Percentiles rank a stretch among this genome's conserved stretches.
Conservation (phyloP, 2,888 invertebrate species). For the Celastrina argiolus region DNA sequence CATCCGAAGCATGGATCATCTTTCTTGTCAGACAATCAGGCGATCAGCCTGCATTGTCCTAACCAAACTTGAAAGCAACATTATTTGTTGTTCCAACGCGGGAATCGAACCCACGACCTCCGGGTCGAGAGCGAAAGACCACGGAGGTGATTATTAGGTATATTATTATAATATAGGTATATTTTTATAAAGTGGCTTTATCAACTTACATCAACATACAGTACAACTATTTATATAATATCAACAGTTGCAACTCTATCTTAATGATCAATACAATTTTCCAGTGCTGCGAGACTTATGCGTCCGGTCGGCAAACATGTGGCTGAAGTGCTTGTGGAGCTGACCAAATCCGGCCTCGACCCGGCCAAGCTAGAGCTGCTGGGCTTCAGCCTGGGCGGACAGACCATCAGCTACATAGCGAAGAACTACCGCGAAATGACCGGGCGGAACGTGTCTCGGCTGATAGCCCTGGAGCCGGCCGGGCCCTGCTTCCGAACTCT, state of each 20-base stretch:
- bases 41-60: too few relatives aligned
- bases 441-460: conserved; percentile 58
- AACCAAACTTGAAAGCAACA: too few relatives aligned
- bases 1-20: too few relatives aligned
- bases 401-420: conserved; percentile 61
- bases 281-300: conserved; percentile 67
- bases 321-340: conserved; percentile 55
- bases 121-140: too few relatives aligned
- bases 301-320: conserved; percentile 67
- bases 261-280: conserved; percentile 28
- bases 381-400: conserved; percentile 67
- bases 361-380: conserved; percentile 57
- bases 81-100: too few relatives aligned
- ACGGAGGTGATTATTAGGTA: too few relatives aligned
- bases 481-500: conserved; percentile 64
- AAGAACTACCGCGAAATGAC: conserved; percentile 57
- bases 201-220: too few relatives aligned
- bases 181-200: too few relatives aligned
- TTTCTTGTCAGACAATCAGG: too few relatives aligned
- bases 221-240: too few relatives aligned
- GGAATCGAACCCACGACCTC: too few relatives aligned
- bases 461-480: conserved; percentile 62
- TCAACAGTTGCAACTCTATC: not conserved
- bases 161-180: too few relatives aligned
- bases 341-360: conserved; percentile 53